These are phyloP conservation scores for Leptinotarsa lineolata DNA, from an alignment of 1,140 invertebrate genomes.

Conservation along the genomic window DNA sequence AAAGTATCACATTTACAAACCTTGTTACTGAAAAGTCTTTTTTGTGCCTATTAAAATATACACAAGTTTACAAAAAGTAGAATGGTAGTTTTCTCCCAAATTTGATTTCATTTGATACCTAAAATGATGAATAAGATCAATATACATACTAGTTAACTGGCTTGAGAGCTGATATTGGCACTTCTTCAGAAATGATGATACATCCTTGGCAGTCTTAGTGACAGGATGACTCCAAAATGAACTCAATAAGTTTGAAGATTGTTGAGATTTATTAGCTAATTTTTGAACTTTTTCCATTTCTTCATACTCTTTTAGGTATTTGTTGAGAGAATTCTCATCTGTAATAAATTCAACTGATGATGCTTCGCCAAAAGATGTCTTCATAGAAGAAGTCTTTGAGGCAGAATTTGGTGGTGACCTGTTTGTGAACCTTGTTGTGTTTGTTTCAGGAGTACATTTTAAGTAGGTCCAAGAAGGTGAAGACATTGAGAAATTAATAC, in stretches of 20 bases:
- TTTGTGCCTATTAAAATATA: no score
- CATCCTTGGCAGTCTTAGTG: conserved; percentile 59
- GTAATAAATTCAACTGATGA: conserved; percentile 55
- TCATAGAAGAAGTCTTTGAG: conserved; percentile 42
- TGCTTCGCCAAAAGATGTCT: conserved; percentile 48
- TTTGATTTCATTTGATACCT: no score
- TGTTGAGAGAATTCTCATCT: conserved; percentile 56
- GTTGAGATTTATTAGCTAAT: conserved; percentile 36
- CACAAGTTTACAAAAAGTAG: no score
- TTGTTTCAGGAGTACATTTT: conserved; percentile 31
- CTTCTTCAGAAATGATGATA: conserved; percentile 59
- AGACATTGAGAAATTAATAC: conserved; percentile 47
- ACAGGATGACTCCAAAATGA: conserved; percentile 65
- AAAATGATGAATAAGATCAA: no score
- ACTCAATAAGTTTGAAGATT: conserved; percentile 52
- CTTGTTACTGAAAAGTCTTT: no score
- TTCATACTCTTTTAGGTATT: conserved; percentile 55
- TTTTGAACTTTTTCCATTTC: conserved; percentile 40
- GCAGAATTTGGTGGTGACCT: conserved; percentile 42
- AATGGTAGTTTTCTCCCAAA: no score
- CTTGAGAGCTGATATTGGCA: conserved; percentile 64
- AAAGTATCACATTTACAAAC: no score
- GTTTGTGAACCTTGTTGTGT: conserved; percentile 40
- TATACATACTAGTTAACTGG: conserved; percentile 56
- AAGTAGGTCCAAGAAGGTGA: conserved; percentile 47